Base-by-base conservation (phyloP, 2,888 invertebrate genomes). In the Volucella inanis region DNA sequence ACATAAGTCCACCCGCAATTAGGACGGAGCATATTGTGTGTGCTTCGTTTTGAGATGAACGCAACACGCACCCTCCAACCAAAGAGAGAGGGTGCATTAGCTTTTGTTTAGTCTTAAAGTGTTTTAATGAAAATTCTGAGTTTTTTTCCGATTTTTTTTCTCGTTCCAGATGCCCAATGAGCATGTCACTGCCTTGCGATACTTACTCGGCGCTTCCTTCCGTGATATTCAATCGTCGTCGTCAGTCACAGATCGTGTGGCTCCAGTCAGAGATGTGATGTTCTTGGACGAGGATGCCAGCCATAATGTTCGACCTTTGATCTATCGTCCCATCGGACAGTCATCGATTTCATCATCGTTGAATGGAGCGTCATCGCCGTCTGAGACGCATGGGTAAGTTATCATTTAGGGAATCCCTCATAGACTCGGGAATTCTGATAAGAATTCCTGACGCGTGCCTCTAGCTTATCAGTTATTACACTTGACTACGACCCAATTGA, bases 241-340 rank as follows among this genome's bases (percentile, higher is more conserved):
- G 45, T 87, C 88, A 38, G 87, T 87, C 41, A 87, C 88, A 79
- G 82, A 82, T 78, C 90, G 91, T 31, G 74, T 89, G 14, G 89
- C 90, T 39, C 89, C 91, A 47, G 90, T 91, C 10, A 90, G 90
- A 79, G 90, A 91, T 87, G 90, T 90, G 43, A 91, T 90, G 49
- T 91, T 90, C 71, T 87, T 90, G 9, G 90, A 92, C 78, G 90
- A 91, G 49, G 87, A 89, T 71, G 89, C 89, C 47, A 85, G 84
- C 76, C 87, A 79, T 50, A 90, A 81, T 77, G 90, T 91, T 2
- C 90, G 85, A 50, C 91, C 91, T 45, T 84, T 91, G 71, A 89
- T 89, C 75, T 91, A 91, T 79, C 89, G 90, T 31, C 90, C 90
- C 0, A 90, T 90, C 31, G 31, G 31, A 31, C 31, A 31, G 72